Conservation (phyloP, 2,797 vertebrate genomes). For the Liparis tanakae region DNA sequence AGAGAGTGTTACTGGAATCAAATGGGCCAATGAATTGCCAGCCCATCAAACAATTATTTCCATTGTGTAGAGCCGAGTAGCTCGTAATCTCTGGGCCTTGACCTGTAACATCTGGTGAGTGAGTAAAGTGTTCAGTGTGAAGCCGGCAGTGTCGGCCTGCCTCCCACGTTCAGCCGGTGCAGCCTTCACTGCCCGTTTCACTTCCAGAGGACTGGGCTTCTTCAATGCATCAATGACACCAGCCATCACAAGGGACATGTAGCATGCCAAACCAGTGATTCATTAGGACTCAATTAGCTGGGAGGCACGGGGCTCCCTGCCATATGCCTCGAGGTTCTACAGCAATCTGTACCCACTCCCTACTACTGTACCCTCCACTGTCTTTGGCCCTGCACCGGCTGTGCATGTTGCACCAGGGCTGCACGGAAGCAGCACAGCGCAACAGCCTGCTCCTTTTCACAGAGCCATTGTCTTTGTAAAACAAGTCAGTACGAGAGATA, state of each 20-base stretch:
- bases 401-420: slow-evolving; percentile 27
- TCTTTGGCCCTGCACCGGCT: slow-evolving; percentile 40
- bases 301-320: slow-evolving; percentile 73
- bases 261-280: slow-evolving; percentile 80
- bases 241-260: slow-evolving; percentile 72
- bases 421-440: slow-evolving; percentile 31
- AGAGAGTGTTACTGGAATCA: slow-evolving; percentile 54
- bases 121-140: slow-evolving; percentile 57
- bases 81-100: slow-evolving; percentile 47
- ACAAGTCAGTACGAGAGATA: slow-evolving; percentile 55
- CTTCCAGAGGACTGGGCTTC: slow-evolving; percentile 66
- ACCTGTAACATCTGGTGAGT: slow-evolving; percentile 73
- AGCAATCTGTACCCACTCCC: slow-evolving; percentile 69
- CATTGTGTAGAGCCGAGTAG: slow-evolving; percentile 56
- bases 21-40: slow-evolving; percentile 67
- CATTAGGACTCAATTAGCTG: slow-evolving; percentile 82
- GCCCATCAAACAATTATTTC: slow-evolving; percentile 67
- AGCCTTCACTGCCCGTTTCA: slow-evolving; percentile 56
- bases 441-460: slow-evolving; percentile 35
- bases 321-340: slow-evolving; percentile 75
- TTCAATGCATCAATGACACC: slow-evolving; percentile 77
- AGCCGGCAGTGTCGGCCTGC: slow-evolving; percentile 47
- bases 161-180: slow-evolving; percentile 48
- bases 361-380: slow-evolving; percentile 60
- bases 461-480: slow-evolving; percentile 50